Conservation (phyloP, 2,888 invertebrate genomes). For the Malthinus flaveolus region DNA sequence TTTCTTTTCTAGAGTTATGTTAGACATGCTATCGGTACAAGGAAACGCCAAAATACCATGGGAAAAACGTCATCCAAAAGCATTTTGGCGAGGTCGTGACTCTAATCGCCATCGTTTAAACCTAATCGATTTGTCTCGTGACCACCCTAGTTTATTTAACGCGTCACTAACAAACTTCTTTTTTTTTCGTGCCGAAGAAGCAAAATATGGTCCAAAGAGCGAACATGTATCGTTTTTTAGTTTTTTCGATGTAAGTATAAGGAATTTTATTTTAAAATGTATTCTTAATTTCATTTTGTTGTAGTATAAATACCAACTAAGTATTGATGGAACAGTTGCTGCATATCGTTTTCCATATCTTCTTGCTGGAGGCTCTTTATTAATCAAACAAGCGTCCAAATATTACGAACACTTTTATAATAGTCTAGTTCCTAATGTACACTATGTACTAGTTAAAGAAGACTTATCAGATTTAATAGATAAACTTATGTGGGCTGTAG, state of each 20-base stretch:
- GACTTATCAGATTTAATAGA: conserved; percentile 82
- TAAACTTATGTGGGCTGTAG: conserved; percentile 75
- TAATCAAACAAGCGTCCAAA: conserved; percentile 91
- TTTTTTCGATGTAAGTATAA: conserved; percentile 83
- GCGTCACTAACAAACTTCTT: conserved; percentile 95
- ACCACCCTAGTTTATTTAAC: conserved; percentile 80
- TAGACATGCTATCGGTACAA: conserved; percentile 91
- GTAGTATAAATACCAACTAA: conserved; percentile 94
- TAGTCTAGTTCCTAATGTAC: conserved; percentile 72
- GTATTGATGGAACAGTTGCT: conserved; percentile 95
- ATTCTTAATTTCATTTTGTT: conserved; percentile 39
- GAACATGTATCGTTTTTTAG: conserved; percentile 87
- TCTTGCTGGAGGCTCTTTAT: conserved; percentile 82
- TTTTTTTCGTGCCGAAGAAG: conserved; percentile 85
- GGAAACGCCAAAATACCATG: conserved; percentile 73
- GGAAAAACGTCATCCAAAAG: conserved; percentile 72
- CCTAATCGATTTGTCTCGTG: conserved; percentile 76
- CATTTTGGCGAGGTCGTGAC: conserved; percentile 93
- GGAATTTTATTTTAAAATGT: conserved; percentile 5
- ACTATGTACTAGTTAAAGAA: conserved; percentile 80
- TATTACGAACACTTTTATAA: conserved; percentile 95
- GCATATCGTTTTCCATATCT: conserved; percentile 94
- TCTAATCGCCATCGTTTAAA: conserved; percentile 82
- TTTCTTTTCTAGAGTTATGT: conserved; percentile 64
- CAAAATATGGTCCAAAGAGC: conserved; percentile 83